These are phyloP conservation scores for Vireo griseus DNA, from an alignment of 2,797 vertebrate genomes.

Conservation along the genomic window DNA sequence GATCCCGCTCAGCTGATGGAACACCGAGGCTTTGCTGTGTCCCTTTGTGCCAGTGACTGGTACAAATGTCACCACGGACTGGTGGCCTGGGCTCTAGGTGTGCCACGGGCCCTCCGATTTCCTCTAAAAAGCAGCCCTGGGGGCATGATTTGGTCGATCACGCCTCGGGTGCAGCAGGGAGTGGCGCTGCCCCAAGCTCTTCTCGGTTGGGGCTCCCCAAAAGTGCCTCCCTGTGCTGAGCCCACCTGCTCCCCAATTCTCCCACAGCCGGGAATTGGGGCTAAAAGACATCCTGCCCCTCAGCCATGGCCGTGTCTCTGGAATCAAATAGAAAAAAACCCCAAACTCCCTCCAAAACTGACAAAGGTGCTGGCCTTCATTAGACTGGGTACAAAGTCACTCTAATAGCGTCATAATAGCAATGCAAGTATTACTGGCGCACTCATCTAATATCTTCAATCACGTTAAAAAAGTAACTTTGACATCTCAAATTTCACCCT, in stretches of 20 bases:
- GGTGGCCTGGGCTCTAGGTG: neutral
- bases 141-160: too few relatives aligned
- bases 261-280: rapidly evolving
- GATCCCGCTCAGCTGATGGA: too few relatives aligned
- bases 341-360: neutral
- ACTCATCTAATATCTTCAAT: neutral
- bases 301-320: too few relatives aligned
- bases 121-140: neutral
- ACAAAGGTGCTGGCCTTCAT: neutral
- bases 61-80: neutral
- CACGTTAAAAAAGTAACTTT: neutral
- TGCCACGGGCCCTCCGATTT: rapidly evolving
- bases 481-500: neutral
- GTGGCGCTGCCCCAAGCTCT: rapidly evolving
- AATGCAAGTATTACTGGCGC: rapidly evolving
- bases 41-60: neutral
- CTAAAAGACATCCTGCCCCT: neutral
- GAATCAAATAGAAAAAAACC: too few relatives aligned
- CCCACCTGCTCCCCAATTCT: neutral
- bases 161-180: rapidly evolving
- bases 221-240: neutral
- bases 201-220: neutral
- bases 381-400: neutral
- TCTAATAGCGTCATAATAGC: neutral
- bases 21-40: neutral